Percentiles rank a stretch among this genome's conserved stretches.
Conservation (phyloP, 2,797 vertebrate species). For the Lepus oiostolus region DNA sequence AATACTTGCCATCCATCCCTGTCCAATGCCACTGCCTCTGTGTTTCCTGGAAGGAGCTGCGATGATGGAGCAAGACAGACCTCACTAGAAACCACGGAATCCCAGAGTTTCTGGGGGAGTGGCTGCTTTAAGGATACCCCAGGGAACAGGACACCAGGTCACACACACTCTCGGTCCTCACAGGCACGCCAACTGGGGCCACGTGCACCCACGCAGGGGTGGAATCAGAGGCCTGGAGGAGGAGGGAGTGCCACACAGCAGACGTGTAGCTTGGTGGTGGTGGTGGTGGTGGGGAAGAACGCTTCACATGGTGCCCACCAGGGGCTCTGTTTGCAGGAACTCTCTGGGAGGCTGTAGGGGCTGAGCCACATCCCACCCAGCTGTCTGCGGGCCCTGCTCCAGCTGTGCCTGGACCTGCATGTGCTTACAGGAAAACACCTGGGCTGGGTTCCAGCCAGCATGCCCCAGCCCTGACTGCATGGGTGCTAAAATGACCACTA, state of each 20-base stretch:
- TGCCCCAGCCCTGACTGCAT: not conserved
- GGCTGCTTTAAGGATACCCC: not conserved
- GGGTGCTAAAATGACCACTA: not conserved
- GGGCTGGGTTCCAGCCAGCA: rapidly evolving
- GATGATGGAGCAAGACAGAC: not conserved
- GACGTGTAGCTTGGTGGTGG: not conserved
- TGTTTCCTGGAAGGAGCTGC: not conserved
- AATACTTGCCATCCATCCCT: not conserved
- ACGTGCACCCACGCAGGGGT: rapidly evolving
- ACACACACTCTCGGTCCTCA: not conserved
- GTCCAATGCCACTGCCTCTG: not conserved
- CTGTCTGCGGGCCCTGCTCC: not conserved
- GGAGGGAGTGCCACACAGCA: not conserved
- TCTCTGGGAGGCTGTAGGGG: not conserved
- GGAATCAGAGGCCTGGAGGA: not conserved
- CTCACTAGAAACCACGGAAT: not conserved
- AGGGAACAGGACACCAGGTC: not conserved
- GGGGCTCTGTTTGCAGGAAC: not conserved
- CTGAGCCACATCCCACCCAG: not conserved
- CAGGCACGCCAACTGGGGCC: no score
- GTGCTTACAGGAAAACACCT: not conserved
- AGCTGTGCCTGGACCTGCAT: not conserved
- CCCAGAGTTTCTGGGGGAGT: not conserved
- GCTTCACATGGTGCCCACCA: not conserved
- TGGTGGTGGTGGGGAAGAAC: rapidly evolving